phyloP scores from a whole-genome alignment of 2,888 invertebrate genomes.

The Heterodera filipjevi region DNA sequence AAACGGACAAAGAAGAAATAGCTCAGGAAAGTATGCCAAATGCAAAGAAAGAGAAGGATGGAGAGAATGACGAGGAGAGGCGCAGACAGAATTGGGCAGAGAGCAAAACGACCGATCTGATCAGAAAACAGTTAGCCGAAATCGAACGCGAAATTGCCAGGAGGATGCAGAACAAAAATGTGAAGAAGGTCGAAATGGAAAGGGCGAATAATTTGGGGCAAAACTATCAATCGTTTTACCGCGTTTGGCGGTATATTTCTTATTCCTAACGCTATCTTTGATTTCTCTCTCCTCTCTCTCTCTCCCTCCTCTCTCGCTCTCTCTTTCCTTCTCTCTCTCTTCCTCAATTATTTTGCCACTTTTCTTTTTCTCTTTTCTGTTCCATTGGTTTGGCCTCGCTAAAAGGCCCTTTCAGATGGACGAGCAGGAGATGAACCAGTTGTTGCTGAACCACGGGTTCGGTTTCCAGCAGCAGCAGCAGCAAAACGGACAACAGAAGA shows the following conservation, averaged over 20 bases:
- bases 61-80: neutral
- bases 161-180: slow-evolving; percentile 64
- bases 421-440: slow-evolving; percentile 60
- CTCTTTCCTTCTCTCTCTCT: neutral
- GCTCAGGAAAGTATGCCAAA: neutral
- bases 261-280: neutral
- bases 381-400: neutral
- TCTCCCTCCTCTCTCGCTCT: neutral
- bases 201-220: no score
- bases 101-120: slow-evolving; percentile 56
- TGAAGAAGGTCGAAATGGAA: slow-evolving; percentile 54
- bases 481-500: neutral
- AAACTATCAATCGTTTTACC: no score
- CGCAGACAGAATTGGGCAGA: neutral
- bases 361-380: neutral
- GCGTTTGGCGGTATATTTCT: no score
- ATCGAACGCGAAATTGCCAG: slow-evolving; percentile 76
- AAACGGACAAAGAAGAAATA: neutral
- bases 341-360: neutral
- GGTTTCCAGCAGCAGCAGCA: neutral
- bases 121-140: slow-evolving; percentile 76
- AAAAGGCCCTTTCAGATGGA: slow-evolving; percentile 53
- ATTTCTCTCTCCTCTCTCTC: neutral
- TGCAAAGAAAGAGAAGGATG: neutral
- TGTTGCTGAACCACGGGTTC: slow-evolving; percentile 49